Conservation (phyloP, 2,113 vertebrate species). For the Dermatemys mawii region DNA sequence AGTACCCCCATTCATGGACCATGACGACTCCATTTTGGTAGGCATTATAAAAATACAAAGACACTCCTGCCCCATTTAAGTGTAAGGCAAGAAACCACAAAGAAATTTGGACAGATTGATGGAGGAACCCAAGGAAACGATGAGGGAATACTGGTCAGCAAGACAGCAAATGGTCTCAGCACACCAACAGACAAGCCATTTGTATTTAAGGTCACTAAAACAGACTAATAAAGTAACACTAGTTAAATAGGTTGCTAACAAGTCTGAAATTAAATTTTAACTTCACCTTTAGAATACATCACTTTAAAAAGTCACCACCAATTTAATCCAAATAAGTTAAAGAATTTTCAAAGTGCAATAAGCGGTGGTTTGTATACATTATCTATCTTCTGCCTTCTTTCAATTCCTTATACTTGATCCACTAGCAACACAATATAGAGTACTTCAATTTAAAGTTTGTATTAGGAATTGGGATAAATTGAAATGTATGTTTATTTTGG, state of each 20-base stretch:
- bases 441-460: neutral
- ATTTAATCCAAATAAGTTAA: neutral
- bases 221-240: neutral
- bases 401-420: neutral
- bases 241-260: neutral
- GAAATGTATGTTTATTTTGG: neutral
- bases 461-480: neutral
- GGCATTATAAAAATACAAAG: neutral
- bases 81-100: neutral
- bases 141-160: neutral
- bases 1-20: neutral
- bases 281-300: neutral
- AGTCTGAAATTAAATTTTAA: neutral
- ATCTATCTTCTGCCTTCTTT: neutral
- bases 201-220: neutral
- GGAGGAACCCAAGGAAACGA: neutral
- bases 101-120: neutral
- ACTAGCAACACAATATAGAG: neutral
- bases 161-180: neutral
- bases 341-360: neutral
- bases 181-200: neutral
- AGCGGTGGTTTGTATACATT: neutral
- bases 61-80: neutral
- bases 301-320: neutral
- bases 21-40: neutral